These are phyloP conservation scores for Mesochorus sp. DNA, from an alignment of 2,888 invertebrate species.

Conservation along the genomic window DNA sequence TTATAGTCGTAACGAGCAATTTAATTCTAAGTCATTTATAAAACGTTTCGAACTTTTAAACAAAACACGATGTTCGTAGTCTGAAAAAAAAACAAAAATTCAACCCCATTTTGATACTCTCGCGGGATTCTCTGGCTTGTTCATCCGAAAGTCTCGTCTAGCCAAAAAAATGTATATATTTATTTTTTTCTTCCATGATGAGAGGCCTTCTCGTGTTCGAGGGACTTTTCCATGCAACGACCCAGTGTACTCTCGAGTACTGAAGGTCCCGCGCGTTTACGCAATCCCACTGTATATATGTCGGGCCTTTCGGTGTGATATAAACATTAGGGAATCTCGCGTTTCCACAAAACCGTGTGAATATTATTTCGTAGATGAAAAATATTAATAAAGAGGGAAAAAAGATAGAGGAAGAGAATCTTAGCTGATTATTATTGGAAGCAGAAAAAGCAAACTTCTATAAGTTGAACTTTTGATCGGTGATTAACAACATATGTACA, in stretches of 20 bases:
- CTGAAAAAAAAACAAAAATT: not conserved
- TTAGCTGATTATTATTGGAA: slow-evolving; percentile 78
- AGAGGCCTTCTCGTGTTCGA: not conserved
- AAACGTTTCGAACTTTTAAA: no score
- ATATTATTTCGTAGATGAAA: slow-evolving; percentile 70
- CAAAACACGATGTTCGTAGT: no score
- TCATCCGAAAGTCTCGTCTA: not conserved
- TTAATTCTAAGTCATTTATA: no score
- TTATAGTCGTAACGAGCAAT: not conserved
- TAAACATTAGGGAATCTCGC: slow-evolving; percentile 56
- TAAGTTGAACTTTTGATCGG: slow-evolving; percentile 72
- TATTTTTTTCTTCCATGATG: not conserved
- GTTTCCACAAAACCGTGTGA: slow-evolving; percentile 72
- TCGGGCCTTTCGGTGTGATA: slow-evolving; percentile 59
- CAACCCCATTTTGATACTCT: not conserved
- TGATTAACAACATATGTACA: slow-evolving; percentile 77
- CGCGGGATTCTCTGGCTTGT: not conserved
- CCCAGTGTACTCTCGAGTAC: not conserved
- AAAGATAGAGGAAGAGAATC: slow-evolving; percentile 22
- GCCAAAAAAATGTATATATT: not conserved
- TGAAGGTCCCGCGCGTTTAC: slow-evolving; percentile 34
- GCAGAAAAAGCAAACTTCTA: slow-evolving; percentile 78
- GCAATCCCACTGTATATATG: slow-evolving; percentile 28
- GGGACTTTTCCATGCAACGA: slow-evolving; percentile 1
- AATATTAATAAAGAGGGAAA: slow-evolving; percentile 24